Evolutionary conservation across 2,888 invertebrate genomes (phyloP).

Genomic region (Stenchaetothrips biformis): DNA sequence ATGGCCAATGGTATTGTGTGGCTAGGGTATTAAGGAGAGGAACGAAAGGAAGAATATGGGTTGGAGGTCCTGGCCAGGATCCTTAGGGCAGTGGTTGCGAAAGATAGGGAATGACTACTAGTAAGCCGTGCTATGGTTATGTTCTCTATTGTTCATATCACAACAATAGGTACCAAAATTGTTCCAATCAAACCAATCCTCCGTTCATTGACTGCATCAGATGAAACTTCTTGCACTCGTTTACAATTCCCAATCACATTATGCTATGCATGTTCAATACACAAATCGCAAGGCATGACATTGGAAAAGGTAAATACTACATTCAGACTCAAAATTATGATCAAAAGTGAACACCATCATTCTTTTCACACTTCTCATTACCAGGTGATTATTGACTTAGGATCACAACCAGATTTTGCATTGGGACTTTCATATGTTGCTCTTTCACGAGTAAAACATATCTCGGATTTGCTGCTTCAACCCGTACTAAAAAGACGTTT

Average conservation of each 20-base stretch:
- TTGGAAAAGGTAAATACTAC: background rate
- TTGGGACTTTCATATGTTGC: background rate
- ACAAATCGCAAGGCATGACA: background rate
- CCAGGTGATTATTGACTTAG: background rate
- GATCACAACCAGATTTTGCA: background rate
- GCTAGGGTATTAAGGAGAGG: too few species aligned
- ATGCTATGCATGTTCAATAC: background rate
- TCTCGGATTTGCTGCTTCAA: background rate
- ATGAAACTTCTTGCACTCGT: background rate
- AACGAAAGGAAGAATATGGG: too few species aligned
- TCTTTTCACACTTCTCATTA: background rate
- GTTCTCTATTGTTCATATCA: too few species aligned
- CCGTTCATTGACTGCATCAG: background rate
- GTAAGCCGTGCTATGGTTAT: too few species aligned
- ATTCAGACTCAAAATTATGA: background rate
- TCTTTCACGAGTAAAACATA: background rate
- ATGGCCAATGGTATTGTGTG: too few species aligned
- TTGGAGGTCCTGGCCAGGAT: too few species aligned
- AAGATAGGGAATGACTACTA: too few species aligned
- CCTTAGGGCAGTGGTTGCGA: too few species aligned
- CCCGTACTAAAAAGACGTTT: background rate
- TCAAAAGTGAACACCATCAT: background rate
- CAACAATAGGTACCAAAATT: background rate
- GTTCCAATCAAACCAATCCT: background rate
- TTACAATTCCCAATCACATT: background rate